Conservation (phyloP, 2,888 invertebrate genomes). For the Dolichopus griseipennis region DNA sequence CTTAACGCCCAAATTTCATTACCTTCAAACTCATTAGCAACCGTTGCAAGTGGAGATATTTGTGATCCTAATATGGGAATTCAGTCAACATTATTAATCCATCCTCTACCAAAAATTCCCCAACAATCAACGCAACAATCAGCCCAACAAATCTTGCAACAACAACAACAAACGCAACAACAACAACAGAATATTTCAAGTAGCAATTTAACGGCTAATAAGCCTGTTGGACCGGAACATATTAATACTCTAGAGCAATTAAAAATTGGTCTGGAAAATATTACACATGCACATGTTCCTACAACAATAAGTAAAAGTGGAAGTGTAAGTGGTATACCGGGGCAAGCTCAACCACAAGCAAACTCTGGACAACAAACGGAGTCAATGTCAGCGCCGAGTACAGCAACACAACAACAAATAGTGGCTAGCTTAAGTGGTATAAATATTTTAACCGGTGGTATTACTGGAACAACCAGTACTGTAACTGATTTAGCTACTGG, state of each 20-base stretch:
- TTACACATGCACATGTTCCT: conserved; percentile 47
- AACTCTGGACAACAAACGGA: conserved; percentile 23
- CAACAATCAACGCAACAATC: not conserved
- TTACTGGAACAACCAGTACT: conserved; percentile 21
- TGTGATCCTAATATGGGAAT: not conserved
- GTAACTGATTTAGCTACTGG: conserved; percentile 7
- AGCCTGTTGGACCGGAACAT: conserved; percentile 40
- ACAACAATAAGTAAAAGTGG: conserved; percentile 20
- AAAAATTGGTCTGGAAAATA: conserved; percentile 50
- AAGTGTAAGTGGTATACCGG: conserved; percentile 1
- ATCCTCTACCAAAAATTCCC: not conserved
- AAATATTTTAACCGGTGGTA: conserved; percentile 4
- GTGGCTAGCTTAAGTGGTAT: conserved; percentile 12
- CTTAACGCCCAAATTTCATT: not conserved
- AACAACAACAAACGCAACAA: conserved; percentile 16
- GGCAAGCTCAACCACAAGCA: conserved; percentile 25
- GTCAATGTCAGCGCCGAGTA: conserved; percentile 19
- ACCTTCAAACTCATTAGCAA: too few species aligned
- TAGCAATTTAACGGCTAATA: conserved; percentile 11
- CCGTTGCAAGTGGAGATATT: not conserved
- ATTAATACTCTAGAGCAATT: conserved; percentile 50
- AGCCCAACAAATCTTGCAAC: not conserved
- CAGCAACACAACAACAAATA: conserved; percentile 15
- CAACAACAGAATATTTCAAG: conserved; percentile 8
- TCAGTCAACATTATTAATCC: not conserved